Evolutionary conservation across 1,140 invertebrate genomes (phyloP).

Genomic region (Brachionus sp.): DNA sequence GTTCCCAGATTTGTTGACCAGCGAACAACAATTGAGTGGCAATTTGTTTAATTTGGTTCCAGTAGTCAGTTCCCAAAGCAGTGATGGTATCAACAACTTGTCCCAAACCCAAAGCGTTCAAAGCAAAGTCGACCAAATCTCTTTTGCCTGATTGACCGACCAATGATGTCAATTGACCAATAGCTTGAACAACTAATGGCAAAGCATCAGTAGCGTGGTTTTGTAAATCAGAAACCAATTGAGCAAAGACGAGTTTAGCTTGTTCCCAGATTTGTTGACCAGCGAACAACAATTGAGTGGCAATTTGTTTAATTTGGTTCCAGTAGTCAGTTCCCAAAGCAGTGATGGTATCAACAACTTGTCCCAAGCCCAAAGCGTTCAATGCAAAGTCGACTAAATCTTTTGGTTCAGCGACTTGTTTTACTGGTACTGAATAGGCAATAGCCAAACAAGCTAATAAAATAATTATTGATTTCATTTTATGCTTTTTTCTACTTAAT

Average conservation of each 20-base stretch:
- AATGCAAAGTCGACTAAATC: not conserved
- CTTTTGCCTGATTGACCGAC: not conserved
- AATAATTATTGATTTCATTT: not conserved
- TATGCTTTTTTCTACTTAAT: not conserved
- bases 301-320: not conserved
- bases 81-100: not conserved
- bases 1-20: too few species aligned
- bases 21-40: too few species aligned
- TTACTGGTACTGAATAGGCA: not conserved
- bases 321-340: not conserved
- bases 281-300: slow-evolving; percentile 28
- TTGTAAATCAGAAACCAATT: too few species aligned
- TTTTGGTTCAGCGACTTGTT: not conserved
- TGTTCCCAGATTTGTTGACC: too few species aligned
- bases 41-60: too few species aligned
- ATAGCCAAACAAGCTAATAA: slow-evolving; percentile 12
- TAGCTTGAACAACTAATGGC: too few species aligned
- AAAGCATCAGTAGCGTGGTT: too few species aligned
- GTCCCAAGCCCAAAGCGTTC: not conserved
- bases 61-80: not conserved
- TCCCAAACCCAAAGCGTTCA: not conserved
- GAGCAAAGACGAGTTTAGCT: too few species aligned
- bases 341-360: not conserved
- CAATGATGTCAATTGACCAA: too few species aligned
- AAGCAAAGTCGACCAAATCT: not conserved